Evolutionary conservation across 2,888 invertebrate genomes (phyloP), one percentile per base, ranked within the genome.

Genomic region (Hedychridium roseum): DNA sequence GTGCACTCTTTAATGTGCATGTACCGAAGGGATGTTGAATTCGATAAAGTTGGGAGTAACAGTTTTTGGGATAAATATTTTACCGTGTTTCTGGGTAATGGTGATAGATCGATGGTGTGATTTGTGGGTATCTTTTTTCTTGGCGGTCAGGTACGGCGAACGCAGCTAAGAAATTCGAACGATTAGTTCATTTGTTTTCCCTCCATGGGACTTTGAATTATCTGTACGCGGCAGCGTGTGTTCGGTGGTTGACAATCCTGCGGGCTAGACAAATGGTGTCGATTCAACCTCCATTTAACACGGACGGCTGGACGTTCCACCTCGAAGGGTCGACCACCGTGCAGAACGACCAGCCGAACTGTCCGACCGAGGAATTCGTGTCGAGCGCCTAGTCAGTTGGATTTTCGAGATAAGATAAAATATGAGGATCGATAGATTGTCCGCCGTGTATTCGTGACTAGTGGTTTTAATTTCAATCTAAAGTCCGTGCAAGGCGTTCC

Each of bases 341-440:
- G 49, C 50, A 30, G 46, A 47, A 53, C 50, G 35, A 43, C 49
- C 50, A 51, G 17, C 47, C 48, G 26, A n/a, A 26, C 39, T 23
- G 44, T 45, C 32, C 23, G 36, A 43, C 17, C 16, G 28, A 35
- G 51, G 46, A 59, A 59, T 59, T 44, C 14, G 21, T 56, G 61
- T 59, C 45, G 52, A 42, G 15, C 38, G 54, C 14, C 31, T 40
- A 40, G 31, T 47, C 52, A 60, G 47, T 44, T 45, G 46, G 60
- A 64, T 64, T 61, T 55, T 49, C 20, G 14, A 57, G 67, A 67
- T 66, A 66, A 67, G 62, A 64, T 66, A 57, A 61, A 62, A 65
- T 54, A 54, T 42, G 36, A 15, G 30, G 32, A 23, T 47, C 54
- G 50, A 63, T 61, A 55, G 53, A 50, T 50, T 52, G 54, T 54